Conservation (phyloP, 2,113 vertebrate species). For the Phalacrocorax pelagicus region DNA sequence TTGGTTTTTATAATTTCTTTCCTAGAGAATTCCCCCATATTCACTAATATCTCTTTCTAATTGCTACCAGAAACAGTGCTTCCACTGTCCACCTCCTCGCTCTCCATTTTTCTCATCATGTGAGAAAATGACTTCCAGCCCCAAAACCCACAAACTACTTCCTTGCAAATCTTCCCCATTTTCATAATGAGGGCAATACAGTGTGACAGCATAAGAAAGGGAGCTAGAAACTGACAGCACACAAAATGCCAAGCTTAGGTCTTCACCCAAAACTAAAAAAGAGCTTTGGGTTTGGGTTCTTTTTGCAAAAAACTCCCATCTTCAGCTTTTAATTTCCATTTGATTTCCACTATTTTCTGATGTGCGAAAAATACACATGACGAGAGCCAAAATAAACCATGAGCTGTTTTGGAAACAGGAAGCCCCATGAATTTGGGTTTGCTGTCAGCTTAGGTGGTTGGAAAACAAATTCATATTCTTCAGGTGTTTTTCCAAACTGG, state of each 20-base stretch:
- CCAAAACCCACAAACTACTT: not conserved
- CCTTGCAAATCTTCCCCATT: not conserved
- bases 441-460: not conserved
- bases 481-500: not conserved
- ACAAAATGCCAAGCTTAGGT: not conserved
- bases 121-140: not conserved
- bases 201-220: not conserved
- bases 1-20: not conserved
- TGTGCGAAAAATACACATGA: not conserved
- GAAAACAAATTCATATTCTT: not conserved
- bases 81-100: not conserved
- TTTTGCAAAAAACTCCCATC: not conserved
- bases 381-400: conserved; percentile 13
- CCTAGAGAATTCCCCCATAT: not conserved
- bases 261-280: not conserved
- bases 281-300: not conserved
- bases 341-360: not conserved
- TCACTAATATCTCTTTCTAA: not conserved
- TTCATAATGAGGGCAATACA: not conserved
- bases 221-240: not conserved
- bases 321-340: not conserved
- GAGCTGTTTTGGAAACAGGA: not conserved
- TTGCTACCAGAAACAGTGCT: not conserved
- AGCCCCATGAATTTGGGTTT: not conserved
- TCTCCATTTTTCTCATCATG: not conserved